A percentile compares a stretch with the other conserved stretches of the same genome.
These are phyloP conservation scores for Acanthurus leucopareius DNA, from an alignment of 2,797 vertebrate species.

Conservation along the genomic window DNA sequence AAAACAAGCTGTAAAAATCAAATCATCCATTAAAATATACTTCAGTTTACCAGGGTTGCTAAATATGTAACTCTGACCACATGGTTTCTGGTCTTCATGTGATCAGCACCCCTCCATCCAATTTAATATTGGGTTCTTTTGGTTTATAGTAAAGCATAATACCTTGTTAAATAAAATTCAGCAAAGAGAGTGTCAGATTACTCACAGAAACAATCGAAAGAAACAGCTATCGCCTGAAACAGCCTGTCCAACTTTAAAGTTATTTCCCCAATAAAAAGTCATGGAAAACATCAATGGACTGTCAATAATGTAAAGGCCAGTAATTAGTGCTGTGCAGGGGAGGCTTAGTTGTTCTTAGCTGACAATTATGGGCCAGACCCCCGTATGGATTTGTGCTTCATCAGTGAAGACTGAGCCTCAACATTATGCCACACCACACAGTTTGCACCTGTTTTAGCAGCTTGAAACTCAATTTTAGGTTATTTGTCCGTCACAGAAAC, in stretches of 20 bases:
- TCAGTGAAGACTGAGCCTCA: slow-evolving; percentile 1
- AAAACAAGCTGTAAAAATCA: background rate
- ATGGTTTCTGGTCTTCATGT: background rate
- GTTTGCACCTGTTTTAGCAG: slow-evolving; percentile 28
- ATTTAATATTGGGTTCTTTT: background rate
- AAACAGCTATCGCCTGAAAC: slow-evolving; percentile 35
- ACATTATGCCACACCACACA: background rate
- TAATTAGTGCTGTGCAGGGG: slow-evolving; percentile 66
- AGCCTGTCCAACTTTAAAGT: slow-evolving; percentile 30
- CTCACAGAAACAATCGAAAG: slow-evolving; percentile 3
- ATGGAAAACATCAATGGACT: slow-evolving; percentile 51
- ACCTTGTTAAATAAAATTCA: slow-evolving; percentile 21
- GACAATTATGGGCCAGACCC: slow-evolving; percentile 38
- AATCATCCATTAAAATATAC: background rate
- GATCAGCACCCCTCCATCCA: background rate
- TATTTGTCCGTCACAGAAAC: slow-evolving; percentile 16
- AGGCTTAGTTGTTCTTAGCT: slow-evolving; percentile 63
- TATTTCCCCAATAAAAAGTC: slow-evolving; percentile 54
- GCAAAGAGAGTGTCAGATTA: slow-evolving; percentile 8
- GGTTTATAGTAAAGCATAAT: slow-evolving; percentile 6
- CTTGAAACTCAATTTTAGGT: slow-evolving; percentile 14
- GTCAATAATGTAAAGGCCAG: slow-evolving; percentile 74
- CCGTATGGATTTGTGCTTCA: slow-evolving; percentile 52
- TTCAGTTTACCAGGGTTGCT: background rate
- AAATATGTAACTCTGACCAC: background rate